A percentile compares a stretch with the other conserved stretches of the same genome.
Evolutionary conservation across 2,113 vertebrate genomes (phyloP).

Genomic region (Rhegmatorhina hoffmannsi): DNA sequence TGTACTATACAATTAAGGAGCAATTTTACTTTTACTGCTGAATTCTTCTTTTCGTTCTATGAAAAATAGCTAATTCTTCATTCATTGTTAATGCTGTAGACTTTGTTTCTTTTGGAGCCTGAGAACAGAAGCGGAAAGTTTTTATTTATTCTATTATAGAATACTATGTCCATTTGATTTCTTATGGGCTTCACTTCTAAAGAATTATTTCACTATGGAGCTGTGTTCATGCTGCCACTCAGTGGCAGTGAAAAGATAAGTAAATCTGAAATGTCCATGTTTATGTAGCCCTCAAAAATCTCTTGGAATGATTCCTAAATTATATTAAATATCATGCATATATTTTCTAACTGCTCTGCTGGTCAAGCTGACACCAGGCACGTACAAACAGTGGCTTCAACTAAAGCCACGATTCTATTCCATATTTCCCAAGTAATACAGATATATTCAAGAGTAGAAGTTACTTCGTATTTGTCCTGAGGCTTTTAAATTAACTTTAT

Average conservation of each 20-base stretch:
- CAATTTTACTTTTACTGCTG: background rate
- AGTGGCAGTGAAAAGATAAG: background rate
- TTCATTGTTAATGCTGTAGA: background rate
- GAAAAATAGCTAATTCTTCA: background rate
- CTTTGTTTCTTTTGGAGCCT: background rate
- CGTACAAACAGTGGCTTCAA: background rate
- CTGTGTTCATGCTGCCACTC: conserved; percentile 54
- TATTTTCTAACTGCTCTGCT: background rate
- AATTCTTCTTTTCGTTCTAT: background rate
- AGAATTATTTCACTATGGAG: background rate
- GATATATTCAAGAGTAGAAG: background rate
- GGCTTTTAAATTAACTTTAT: background rate
- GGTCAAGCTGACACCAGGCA: background rate
- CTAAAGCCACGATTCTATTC: background rate
- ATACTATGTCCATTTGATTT: background rate
- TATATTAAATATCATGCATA: background rate
- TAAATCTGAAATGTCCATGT: background rate
- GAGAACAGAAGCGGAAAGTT: background rate
- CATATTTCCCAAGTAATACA: background rate
- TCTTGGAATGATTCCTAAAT: background rate
- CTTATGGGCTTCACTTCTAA: background rate
- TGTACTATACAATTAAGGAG: background rate
- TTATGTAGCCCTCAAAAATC: background rate
- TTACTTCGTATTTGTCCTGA: background rate
- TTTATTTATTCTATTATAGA: background rate